Evolutionary conservation across 2,797 vertebrate species (phyloP).

Genomic region (Silurus aristotelis): DNA sequence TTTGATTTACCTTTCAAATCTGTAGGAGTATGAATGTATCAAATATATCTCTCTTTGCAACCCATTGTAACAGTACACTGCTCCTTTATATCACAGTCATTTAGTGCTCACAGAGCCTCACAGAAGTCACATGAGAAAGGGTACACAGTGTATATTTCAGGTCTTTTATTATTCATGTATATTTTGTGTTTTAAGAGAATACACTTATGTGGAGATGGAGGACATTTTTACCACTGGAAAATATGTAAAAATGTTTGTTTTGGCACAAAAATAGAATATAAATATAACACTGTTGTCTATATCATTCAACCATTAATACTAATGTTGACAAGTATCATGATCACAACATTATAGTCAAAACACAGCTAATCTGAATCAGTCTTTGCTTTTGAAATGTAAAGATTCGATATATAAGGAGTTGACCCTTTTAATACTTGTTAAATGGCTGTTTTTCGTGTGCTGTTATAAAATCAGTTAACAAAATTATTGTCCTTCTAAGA

Average conservation of each 20-base stretch:
- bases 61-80: not conserved
- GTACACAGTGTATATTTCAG: conserved; percentile 9
- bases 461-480: conserved; percentile 34
- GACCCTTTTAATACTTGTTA: conserved; percentile 16
- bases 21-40: not conserved
- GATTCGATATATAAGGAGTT: conserved; percentile 20
- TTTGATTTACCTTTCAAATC: not conserved
- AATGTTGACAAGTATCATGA: conserved; percentile 46
- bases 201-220: conserved; percentile 45
- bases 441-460: not conserved
- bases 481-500: conserved; percentile 51
- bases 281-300: conserved; percentile 54
- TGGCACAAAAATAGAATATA: conserved; percentile 51
- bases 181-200: conserved; percentile 41
- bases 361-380: conserved; percentile 22
- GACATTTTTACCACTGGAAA: conserved; percentile 52
- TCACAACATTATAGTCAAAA: conserved; percentile 42
- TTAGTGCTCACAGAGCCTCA: not conserved
- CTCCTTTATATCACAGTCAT: not conserved
- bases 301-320: conserved; percentile 47
- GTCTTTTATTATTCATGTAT: conserved; percentile 38
- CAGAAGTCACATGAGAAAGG: conserved; percentile 20
- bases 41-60: not conserved
- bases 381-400: conserved; percentile 31
- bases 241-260: conserved; percentile 53